Evolutionary conservation across 2,797 vertebrate genomes (phyloP).

Genomic region (Sebastes vulpes): DNA sequence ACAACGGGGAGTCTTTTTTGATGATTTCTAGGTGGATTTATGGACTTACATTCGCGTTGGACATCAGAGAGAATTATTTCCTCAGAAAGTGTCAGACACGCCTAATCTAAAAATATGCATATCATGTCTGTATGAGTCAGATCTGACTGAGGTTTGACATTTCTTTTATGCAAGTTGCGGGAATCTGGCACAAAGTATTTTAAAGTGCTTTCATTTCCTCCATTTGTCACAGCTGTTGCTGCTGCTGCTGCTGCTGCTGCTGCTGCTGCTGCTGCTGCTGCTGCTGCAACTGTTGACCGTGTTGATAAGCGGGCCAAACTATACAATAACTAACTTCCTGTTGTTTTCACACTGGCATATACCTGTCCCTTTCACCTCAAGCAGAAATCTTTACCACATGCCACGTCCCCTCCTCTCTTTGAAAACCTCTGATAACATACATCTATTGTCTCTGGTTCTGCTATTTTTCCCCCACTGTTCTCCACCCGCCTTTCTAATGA

Average conservation of each 20-base stretch:
- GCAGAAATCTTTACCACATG: neutral
- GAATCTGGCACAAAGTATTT: neutral
- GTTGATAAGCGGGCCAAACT: no score
- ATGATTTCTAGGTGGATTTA: neutral
- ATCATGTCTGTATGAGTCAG: neutral
- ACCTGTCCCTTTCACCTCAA: neutral
- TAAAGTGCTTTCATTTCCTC: neutral
- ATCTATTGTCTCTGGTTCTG: no score
- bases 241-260: neutral
- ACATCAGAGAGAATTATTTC: neutral
- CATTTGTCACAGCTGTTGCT: neutral
- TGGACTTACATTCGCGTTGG: neutral
- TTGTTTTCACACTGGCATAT: neutral
- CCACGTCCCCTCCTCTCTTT: no score
- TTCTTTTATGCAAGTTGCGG: neutral
- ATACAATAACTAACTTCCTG: neutral
- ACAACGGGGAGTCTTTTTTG: neutral
- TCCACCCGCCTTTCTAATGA: no score
- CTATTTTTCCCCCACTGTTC: no score
- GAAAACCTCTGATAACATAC: no score
- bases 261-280: neutral
- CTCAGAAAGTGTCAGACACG: neutral
- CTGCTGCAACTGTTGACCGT: neutral
- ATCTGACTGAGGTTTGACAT: neutral
- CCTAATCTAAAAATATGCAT: neutral